Base-by-base conservation (phyloP, 2,113 vertebrate species). In the Onychostoma macrolepis region DNA sequence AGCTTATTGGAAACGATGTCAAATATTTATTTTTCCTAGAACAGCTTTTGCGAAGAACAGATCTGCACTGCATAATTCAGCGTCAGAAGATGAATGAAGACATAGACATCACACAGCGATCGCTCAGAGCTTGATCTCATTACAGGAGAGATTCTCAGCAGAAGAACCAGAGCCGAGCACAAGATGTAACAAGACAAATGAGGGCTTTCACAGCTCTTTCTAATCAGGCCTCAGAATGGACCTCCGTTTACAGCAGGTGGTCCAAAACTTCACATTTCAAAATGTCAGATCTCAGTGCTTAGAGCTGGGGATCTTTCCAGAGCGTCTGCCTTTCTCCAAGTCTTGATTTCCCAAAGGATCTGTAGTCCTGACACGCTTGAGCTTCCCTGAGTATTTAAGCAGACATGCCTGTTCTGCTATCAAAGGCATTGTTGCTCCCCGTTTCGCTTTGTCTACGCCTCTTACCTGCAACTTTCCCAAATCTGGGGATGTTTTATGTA, bases 311-410 rank as follows among this genome's bases (percentile, higher is more conserved):
- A 88, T 89, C 78, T 90, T 93, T 90, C 90, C 89, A 77, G 90
- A 91, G 90, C 93, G 90, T 81, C 91, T 92, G 90, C 89, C 89
- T 90, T 88, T 88, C 93, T 92, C 90, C 48, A 6, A 87, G 85
- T 90, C 78, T 87, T 93, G 92, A 95, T 94, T 95, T 95, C 95
- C 94, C 94, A 90, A 61, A 85, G 92, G 94, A 90, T 90, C 88
- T 90, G 87, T 91, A 93, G 91, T 91, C 91, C 94, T 85, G 92
- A 92, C 93, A 94, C 86, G 91, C 92, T 90, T 93, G 92, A 92
- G 89, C 77, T 90, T 94, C 87, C 90, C 84, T 83, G 87, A 93
- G 91, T 87, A 87, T 94, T 94, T 93, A 91, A 93, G 90, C 91
- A 87, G 92, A 15, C 87, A 48, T 77, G 85, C 65, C 71, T 74